Percentiles rank a stretch among this genome's conserved stretches.
Evolutionary conservation across 2,113 vertebrate genomes (phyloP).

Genomic region (Rhinoptilus africanus): DNA sequence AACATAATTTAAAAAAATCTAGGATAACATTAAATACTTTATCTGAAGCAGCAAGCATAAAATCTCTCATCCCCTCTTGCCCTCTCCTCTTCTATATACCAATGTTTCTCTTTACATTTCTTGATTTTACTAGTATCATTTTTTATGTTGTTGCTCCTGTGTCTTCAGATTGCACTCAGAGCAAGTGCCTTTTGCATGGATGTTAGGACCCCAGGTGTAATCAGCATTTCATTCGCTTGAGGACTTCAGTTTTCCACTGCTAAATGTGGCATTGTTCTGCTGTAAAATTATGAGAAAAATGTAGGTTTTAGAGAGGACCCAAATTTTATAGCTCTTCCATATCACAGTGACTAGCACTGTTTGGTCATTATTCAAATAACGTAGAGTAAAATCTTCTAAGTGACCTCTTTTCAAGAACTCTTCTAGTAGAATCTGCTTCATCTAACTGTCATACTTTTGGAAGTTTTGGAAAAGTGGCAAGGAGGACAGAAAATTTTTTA

Average conservation of each 20-base stretch:
- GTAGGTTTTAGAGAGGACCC: background rate
- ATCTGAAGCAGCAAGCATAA: background rate
- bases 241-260: background rate
- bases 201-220: background rate
- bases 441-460: background rate
- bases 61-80: background rate
- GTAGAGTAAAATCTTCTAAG: background rate
- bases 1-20: background rate
- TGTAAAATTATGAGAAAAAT: background rate
- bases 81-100: background rate
- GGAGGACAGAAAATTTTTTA: background rate
- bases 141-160: background rate
- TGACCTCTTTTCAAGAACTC: background rate
- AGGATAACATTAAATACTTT: background rate
- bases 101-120: background rate
- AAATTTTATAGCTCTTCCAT: background rate
- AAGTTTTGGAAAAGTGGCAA: background rate
- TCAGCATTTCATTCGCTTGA: background rate
- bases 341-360: background rate
- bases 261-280: background rate
- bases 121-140: background rate
- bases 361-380: background rate
- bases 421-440: background rate
- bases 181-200: background rate
- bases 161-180: background rate